These are phyloP conservation scores for Crocuta crocuta DNA, from an alignment of 2,113 vertebrate genomes.

Conservation along the genomic window DNA sequence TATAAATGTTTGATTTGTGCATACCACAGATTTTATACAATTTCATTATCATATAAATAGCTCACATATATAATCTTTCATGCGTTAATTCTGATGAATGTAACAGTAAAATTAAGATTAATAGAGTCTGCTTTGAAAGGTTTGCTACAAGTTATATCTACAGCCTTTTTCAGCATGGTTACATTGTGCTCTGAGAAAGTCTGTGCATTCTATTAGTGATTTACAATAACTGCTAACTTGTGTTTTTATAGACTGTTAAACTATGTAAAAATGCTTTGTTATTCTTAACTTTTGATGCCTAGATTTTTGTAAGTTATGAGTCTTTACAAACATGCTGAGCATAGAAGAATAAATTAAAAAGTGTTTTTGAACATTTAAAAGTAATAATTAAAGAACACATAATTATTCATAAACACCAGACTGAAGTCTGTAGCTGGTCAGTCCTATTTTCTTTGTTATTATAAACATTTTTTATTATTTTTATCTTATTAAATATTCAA, in stretches of 20 bases:
- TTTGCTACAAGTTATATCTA: constrained; percentile 81
- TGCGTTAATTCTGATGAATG: constrained; percentile 87
- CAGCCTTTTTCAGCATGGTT: constrained; percentile 82
- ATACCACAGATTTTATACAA: constrained; percentile 83
- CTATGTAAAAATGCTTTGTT: constrained; percentile 75
- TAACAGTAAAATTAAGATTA: constrained; percentile 88
- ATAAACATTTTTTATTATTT: background rate
- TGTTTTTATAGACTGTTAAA: constrained; percentile 85
- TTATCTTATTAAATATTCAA: background rate
- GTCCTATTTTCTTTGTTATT: background rate
- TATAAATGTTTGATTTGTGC: constrained; percentile 83
- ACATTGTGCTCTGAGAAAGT: constrained; percentile 79
- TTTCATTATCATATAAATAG: constrained; percentile 90
- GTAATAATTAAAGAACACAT: constrained; percentile 57
- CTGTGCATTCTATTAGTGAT: constrained; percentile 80
- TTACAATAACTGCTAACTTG: constrained; percentile 84
- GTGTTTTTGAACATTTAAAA: constrained; percentile 70
- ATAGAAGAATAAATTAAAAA: constrained; percentile 52
- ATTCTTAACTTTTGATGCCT: constrained; percentile 78
- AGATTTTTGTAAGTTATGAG: constrained; percentile 67
- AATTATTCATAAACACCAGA: constrained; percentile 70
- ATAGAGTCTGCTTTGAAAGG: constrained; percentile 82
- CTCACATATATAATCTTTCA: constrained; percentile 85
- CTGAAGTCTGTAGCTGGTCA: constrained; percentile 12
- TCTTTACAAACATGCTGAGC: constrained; percentile 61